Evolutionary conservation across 1,140 invertebrate species (phyloP).

Genomic region (Ceratitis capitata): DNA sequence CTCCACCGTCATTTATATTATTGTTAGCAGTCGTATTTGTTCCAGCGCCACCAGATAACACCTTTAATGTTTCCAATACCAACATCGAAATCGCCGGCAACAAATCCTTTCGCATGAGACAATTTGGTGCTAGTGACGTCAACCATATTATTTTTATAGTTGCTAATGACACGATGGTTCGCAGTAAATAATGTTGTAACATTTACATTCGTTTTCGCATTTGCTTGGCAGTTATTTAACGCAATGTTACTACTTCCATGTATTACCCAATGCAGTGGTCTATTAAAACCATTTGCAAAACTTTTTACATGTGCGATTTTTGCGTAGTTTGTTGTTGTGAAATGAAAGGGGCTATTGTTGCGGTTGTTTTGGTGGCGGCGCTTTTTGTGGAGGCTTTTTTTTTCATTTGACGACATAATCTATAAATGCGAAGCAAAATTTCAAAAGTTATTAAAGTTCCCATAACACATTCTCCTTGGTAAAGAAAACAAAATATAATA

Average conservation of each 20-base stretch:
- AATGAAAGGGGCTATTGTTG: slow-evolving; percentile 40
- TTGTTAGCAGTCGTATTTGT: slow-evolving; percentile 25
- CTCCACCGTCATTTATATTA: neutral
- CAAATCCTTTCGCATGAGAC: neutral
- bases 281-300: slow-evolving; percentile 51
- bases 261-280: slow-evolving; percentile 47
- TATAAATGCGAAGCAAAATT: slow-evolving; percentile 50
- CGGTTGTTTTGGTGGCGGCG: slow-evolving; percentile 43
- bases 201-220: slow-evolving; percentile 45
- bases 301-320: slow-evolving; percentile 24
- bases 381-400: slow-evolving; percentile 47
- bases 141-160: slow-evolving; percentile 39
- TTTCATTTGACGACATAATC: slow-evolving; percentile 58
- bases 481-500: no score
- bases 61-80: neutral
- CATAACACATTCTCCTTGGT: no score
- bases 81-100: slow-evolving; percentile 45
- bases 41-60: neutral
- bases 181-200: slow-evolving; percentile 49
- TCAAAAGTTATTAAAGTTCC: no score
- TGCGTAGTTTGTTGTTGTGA: slow-evolving; percentile 47
- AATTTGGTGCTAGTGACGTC: slow-evolving; percentile 39
- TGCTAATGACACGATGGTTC: slow-evolving; percentile 41
- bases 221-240: slow-evolving; percentile 46
- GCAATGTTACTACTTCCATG: no score